These are phyloP conservation scores for Cyrtorhinus lividipennis DNA, from an alignment of 1,140 invertebrate genomes.

Conservation along the genomic window DNA sequence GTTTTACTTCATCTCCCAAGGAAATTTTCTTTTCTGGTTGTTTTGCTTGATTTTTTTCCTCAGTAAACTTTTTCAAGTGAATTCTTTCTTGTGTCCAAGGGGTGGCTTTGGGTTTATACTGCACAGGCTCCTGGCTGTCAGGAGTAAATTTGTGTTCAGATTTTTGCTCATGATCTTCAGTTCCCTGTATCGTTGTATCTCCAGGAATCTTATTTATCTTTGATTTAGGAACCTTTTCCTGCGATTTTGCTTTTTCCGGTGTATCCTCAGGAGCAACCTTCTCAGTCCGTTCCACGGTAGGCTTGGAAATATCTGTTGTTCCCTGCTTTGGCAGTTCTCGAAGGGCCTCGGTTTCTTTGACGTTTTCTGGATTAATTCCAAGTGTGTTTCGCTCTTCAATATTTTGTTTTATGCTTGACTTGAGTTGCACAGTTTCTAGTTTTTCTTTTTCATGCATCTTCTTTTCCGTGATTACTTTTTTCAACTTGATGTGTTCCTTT, in stretches of 20 bases:
- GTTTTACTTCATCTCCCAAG: slow-evolving; percentile 19
- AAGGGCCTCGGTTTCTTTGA: slow-evolving; percentile 27
- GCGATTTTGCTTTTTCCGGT: no score
- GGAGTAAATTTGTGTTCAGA: no score
- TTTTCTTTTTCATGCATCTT: slow-evolving; percentile 24
- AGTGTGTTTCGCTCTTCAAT: not conserved
- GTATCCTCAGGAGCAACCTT: no score
- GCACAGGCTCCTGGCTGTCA: no score
- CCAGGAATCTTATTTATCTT: no score
- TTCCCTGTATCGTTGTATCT: no score
- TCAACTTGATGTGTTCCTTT: slow-evolving; percentile 29
- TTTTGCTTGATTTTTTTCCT: slow-evolving; percentile 30
- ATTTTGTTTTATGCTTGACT: slow-evolving; percentile 25
- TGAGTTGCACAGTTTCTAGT: slow-evolving; percentile 33
- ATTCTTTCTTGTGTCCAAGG: slow-evolving; percentile 24
- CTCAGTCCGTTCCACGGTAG: no score
- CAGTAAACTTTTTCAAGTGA: slow-evolving; percentile 23
- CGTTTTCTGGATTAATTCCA: slow-evolving; percentile 24
- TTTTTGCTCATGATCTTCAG: no score
- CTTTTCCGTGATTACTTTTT: slow-evolving; percentile 26
- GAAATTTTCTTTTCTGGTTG: slow-evolving; percentile 28
- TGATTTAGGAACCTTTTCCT: no score
- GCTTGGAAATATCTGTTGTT: no score
- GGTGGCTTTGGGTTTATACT: slow-evolving; percentile 17
- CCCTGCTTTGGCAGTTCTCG: no score